These are phyloP conservation scores for Pachyrhynchus sulphureomaculatus DNA, from an alignment of 1,140 invertebrate species.

Conservation along the genomic window DNA sequence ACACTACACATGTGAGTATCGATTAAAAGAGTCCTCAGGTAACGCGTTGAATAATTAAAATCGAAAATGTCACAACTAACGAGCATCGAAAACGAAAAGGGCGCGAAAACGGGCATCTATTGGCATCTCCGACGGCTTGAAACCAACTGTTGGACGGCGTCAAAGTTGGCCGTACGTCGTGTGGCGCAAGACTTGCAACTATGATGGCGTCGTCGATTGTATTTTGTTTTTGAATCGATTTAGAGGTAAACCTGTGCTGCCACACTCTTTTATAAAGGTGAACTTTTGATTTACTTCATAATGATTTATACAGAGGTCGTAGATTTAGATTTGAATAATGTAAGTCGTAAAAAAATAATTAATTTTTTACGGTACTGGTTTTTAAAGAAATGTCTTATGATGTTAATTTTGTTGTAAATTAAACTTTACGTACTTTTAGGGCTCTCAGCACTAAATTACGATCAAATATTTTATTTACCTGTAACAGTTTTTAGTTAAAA, in stretches of 20 bases:
- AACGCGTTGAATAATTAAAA: slow-evolving; percentile 4
- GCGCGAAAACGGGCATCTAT: background rate
- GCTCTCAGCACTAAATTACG: no score
- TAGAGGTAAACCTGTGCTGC: background rate
- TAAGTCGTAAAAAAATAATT: no score
- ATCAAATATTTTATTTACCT: no score
- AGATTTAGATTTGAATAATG: no score
- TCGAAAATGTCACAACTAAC: background rate
- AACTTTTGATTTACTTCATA: background rate
- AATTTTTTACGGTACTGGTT: no score
- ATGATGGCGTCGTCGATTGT: slow-evolving; percentile 5
- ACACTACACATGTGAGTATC: background rate
- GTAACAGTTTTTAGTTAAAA: no score
- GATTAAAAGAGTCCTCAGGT: background rate
- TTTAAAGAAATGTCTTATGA: no score
- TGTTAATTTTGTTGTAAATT: no score
- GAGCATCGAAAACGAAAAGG: background rate
- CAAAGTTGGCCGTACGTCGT: background rate
- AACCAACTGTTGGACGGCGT: slow-evolving; percentile 10
- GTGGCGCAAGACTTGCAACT: background rate
- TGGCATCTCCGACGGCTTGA: background rate
- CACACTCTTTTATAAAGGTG: background rate
- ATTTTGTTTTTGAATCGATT: slow-evolving; percentile 5
- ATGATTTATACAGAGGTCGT: no score
- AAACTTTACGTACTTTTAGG: no score